Base-by-base conservation (phyloP, 2,888 invertebrate species). In the Amiota minor region DNA sequence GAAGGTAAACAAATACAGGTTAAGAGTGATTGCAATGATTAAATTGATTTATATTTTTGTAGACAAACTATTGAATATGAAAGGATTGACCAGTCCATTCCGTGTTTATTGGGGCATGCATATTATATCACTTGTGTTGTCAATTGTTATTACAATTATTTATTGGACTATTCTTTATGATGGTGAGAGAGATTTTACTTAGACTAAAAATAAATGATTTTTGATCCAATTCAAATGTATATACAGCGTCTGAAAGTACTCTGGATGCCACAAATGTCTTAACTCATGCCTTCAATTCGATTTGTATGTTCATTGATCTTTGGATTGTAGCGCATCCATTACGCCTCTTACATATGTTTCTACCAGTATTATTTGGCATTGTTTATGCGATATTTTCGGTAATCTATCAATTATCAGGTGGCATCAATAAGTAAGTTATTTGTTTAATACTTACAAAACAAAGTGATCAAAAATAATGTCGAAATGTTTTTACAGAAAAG, bases 211-310 rank as follows among this genome's bases (percentile, higher is more conserved):
- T 35, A 59, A 50, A 46, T 1, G 12, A 18, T 0, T 9, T 62
- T 65, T 14, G 6, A 8, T 62, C 18, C 59, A 64, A 20, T 10
- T 53, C 35, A 45, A 1, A 12, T 3, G 1, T 6, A 3, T 45
- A 18, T 47, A 6, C 88, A 93, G 93, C 91, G 12, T 80, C 81
- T 45, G 85, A 88, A 72, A 80, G 75, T 59, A 70, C 75, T 4
- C 74, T 87, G 74, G 85, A 79, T 76, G 91, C 92, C 0, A 90
- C 94, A 59, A 96, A 95, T 88, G 88, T 95, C 18, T 90, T 95
- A 70, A 92, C 94, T 0, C 96, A 97, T 88, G 94, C 93, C 12
- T 92, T 93, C 77, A 96, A 96, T 90, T 94, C 95, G 0, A 80
- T 94, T 11, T 89, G 94, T 76, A 95, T 96, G 93, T 87, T 95